Base-by-base conservation (phyloP, 1,140 invertebrate species). In the Apis florea region DNA sequence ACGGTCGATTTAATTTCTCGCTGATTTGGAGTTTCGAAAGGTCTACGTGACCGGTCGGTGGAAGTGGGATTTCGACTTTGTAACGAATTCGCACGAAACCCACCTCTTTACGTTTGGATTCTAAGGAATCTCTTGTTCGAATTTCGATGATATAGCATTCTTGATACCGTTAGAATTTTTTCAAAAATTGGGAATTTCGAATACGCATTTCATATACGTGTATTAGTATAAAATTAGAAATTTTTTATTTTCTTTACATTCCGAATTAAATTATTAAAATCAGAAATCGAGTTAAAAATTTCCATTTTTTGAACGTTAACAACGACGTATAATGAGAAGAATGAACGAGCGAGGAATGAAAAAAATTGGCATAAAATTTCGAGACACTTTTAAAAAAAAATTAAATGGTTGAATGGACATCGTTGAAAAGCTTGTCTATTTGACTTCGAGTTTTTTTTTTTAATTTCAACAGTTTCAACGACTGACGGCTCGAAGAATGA, bases 1-100 rank as follows among this genome's bases (percentile, higher is more conserved):
- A 88, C 81, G 87, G 79, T 88, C 80, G 86, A 88, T 88, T 88
- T 85, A 77, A 87, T 88, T 88, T 88, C 61, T 81, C 83, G 83
- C 79, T 74, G 83, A 88, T 88, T 87, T 88, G 54, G 86, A 85
- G 73, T 67, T 61, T 80, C 72, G 74, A 88, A 81, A 74, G 85
- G 54, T 49, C 77, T 81, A 84, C 85, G 82, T 86, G 85, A 79
- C 68, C 15, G 6, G 26, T 8, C 6, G 1, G 19, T 9, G 47
- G 24, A 1, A 40, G 31, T 51, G 26, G 17, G 49, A 17, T 21
- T 79, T 72, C 79, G 71, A 67, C 71, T 74, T 74, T 80, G 53
- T 58, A 40, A 58, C 79, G 26, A 74, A 74, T 80, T 74, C 58
- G 78, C 70, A 49, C n/a, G 15, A 9, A 58, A 56, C 54, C 24